Conservation (phyloP, 1,140 invertebrate genomes). For the Mactra quadrangularis region DNA sequence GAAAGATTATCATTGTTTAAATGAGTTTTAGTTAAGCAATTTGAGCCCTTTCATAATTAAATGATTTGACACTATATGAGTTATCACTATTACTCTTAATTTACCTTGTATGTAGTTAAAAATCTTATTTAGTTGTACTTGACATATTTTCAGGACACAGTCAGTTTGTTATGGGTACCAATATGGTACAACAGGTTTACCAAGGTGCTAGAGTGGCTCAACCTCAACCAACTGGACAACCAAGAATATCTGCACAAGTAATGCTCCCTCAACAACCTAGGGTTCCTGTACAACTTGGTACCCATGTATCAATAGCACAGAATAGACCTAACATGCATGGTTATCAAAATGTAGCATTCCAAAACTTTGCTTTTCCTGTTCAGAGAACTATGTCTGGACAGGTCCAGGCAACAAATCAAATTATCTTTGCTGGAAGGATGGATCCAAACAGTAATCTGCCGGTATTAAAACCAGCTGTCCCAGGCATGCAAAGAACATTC, state of each 20-base stretch:
- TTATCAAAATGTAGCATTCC: neutral
- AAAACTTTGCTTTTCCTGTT: constrained; percentile 1
- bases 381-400: constrained; percentile 3
- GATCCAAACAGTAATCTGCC: neutral
- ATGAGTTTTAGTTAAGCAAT: too few species aligned
- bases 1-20: too few species aligned
- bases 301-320: neutral
- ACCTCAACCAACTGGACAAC: neutral
- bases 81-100: too few species aligned
- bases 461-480: neutral
- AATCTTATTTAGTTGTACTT: too few species aligned
- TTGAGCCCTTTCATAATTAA: too few species aligned
- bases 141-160: constrained; percentile 5
- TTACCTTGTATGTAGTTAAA: too few species aligned
- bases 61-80: too few species aligned
- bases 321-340: neutral
- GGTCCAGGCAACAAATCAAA: neutral
- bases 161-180: neutral
- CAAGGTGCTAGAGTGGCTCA: neutral
- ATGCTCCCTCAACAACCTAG: neutral
- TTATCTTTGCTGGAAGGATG: neutral
- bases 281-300: constrained; percentile 12
- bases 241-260: neutral
- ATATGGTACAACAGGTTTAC: constrained; percentile 5
- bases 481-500: neutral